Evolutionary conservation across 2,113 vertebrate species (phyloP), one percentile per base, ranked within the genome.

Genomic region (Aplodontia rufa): DNA sequence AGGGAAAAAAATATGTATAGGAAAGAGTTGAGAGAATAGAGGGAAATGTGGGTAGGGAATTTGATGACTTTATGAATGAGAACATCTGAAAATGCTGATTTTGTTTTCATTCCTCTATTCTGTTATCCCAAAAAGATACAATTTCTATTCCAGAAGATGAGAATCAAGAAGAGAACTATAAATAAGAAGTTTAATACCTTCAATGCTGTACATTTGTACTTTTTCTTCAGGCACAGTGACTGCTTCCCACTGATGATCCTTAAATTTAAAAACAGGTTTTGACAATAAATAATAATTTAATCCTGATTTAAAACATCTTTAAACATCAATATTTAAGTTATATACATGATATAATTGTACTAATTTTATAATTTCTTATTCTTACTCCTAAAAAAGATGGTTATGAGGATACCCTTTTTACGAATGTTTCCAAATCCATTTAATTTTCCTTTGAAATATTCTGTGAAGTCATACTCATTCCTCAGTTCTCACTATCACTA

Each of bases 241-340:
- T 47, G 99, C 99, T 98, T 99, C 99, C 99, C 99, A 99, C 32
- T 99, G 99, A n/a, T 97, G 98, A 76, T 98, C 99, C 99, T 99
- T 93, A 76, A 87, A 98, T 96, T 42, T 69, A 98, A 94, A 98
- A 93, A 97, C 0, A 97, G 35, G 37, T 83, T 76, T 93, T 82
- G 37, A 82, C 8, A 35, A 94, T 49, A 95, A 94, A 79, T 37
- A 90, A 35, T 74, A 45, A 79, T 82, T 88, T 75, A 85, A n/a
- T 86, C 6, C 66, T 87, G 11, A 91, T 53, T 87, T 81, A 88
- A 93, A 81, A 30, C 13, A 81, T 82, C 37, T 75, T 82, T 92
- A 6, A 66, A 37, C 51, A 96, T 11, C 11, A 90, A 45, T 93
- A 95, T 96, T 84, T 88, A 96, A 81, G 51, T 53, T 28, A 81